Conservation (phyloP, 2,888 invertebrate species). For the Tetanocera ferruginea region DNA sequence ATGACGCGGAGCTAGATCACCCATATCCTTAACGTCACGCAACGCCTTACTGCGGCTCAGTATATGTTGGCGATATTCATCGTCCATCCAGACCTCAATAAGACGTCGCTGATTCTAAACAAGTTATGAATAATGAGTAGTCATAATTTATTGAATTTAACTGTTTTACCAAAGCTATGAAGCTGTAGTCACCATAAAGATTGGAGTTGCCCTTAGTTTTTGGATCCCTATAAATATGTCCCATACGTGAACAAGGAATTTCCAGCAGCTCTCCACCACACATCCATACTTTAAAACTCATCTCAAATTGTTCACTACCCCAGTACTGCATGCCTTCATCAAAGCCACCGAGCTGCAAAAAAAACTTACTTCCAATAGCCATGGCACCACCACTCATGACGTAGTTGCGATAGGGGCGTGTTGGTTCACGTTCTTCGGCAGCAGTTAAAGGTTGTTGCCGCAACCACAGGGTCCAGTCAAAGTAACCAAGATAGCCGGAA, state of each 20-base stretch:
- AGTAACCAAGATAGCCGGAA: constrained; percentile 45
- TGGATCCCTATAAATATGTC: constrained; percentile 85
- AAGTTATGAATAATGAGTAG: not conserved
- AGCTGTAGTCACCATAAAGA: constrained; percentile 44
- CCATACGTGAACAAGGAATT: constrained; percentile 93
- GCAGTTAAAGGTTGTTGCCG: constrained; percentile 82
- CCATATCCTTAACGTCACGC: constrained; percentile 79
- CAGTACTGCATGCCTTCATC: constrained; percentile 75
- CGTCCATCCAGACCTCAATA: constrained; percentile 98
- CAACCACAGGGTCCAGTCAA: constrained; percentile 48
- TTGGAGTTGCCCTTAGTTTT: constrained; percentile 29
- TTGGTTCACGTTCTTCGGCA: constrained; percentile 53
- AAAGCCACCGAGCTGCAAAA: constrained; percentile 96
- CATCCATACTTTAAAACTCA: constrained; percentile 97
- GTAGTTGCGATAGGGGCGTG: constrained; percentile 76
- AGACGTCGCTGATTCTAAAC: constrained; percentile 87
- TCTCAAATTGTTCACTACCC: constrained; percentile 92
- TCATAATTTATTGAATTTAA: not conserved
- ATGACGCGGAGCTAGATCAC: constrained; percentile 83
- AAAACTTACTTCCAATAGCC: constrained; percentile 90
- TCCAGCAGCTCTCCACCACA: constrained; percentile 93
- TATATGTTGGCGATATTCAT: constrained; percentile 87
- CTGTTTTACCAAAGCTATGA: constrained; percentile 44
- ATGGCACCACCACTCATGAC: constrained; percentile 98
- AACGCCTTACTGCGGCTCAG: constrained; percentile 82